phyloP scores from a whole-genome alignment of 2,888 invertebrate genomes.

The Phalera bucephala region DNA sequence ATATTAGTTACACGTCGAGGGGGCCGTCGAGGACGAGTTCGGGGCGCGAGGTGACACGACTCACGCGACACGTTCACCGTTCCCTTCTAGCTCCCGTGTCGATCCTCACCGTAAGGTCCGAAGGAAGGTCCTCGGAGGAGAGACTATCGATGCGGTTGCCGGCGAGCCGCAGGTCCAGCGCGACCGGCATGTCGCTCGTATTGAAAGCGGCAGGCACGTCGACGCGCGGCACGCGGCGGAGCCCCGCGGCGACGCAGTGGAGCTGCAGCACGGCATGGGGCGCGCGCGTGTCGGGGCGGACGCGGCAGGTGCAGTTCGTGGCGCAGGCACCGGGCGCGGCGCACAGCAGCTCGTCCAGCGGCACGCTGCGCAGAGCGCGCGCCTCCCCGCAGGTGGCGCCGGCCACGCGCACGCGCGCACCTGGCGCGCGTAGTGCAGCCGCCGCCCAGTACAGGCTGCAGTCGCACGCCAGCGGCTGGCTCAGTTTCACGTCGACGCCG shows the following conservation, averaged over 20 bases:
- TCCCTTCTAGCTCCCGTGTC: too few relatives aligned
- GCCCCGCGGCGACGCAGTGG: background rate
- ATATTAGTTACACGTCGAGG: too few relatives aligned
- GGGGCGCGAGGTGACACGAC: too few relatives aligned
- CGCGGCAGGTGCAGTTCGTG: background rate
- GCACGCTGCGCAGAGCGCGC: background rate
- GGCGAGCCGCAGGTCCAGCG: constrained; percentile 16
- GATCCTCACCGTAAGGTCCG: constrained; percentile 10
- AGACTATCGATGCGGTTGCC: constrained; percentile 14
- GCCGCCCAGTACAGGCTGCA: constrained; percentile 23
- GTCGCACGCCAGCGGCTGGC: constrained; percentile 18
- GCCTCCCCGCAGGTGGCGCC: background rate
- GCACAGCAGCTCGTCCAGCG: background rate
- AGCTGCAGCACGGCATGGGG: background rate
- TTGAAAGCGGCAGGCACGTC: background rate
- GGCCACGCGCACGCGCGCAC: constrained; percentile 1
- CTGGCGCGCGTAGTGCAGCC: constrained; percentile 7
- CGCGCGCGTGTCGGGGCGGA: background rate
- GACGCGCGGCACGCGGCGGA: constrained; percentile 1
- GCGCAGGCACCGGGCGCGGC: constrained; percentile 4
- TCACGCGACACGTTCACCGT: too few relatives aligned
- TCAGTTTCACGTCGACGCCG: background rate
- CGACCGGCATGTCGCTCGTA: background rate
- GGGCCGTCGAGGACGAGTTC: too few relatives aligned
- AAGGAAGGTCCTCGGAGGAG: constrained; percentile 12